Percentiles rank a stretch among this genome's conserved stretches.
These are phyloP conservation scores for Ptychoptera contaminata DNA, from an alignment of 2,888 invertebrate species.

Conservation along the genomic window DNA sequence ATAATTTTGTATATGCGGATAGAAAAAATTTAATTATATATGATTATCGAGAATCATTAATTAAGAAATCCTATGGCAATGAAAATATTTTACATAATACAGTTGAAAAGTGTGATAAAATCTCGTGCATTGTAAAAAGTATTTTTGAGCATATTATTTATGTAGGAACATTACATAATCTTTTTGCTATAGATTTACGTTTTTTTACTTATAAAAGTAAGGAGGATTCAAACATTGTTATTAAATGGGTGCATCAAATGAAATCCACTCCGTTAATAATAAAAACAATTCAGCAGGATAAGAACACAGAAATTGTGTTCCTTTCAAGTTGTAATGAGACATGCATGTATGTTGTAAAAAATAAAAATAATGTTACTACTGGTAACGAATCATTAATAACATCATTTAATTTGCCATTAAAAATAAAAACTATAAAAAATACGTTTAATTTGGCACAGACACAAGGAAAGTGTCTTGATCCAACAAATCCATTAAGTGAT, in stretches of 20 bases:
- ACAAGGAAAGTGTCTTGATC: background rate
- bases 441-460: background rate
- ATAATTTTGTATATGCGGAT: background rate
- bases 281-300: background rate
- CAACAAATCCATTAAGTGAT: background rate
- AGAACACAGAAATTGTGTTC: background rate
- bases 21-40: background rate
- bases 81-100: background rate
- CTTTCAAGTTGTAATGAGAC: background rate
- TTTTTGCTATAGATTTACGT: background rate
- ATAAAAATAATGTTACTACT: background rate
- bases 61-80: background rate
- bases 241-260: background rate
- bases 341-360: background rate
- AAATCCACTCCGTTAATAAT: background rate
- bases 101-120: background rate
- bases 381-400: background rate
- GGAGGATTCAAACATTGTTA: background rate
- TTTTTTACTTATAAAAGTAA: background rate
- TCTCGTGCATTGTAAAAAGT: background rate
- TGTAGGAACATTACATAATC: background rate
- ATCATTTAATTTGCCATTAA: background rate
- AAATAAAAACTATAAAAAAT: background rate
- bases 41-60: background rate
- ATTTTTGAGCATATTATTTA: background rate